Percentiles rank a stretch among this genome's conserved stretches.
Evolutionary conservation across 2,888 invertebrate genomes (phyloP).

Genomic region (Euproctis similis): DNA sequence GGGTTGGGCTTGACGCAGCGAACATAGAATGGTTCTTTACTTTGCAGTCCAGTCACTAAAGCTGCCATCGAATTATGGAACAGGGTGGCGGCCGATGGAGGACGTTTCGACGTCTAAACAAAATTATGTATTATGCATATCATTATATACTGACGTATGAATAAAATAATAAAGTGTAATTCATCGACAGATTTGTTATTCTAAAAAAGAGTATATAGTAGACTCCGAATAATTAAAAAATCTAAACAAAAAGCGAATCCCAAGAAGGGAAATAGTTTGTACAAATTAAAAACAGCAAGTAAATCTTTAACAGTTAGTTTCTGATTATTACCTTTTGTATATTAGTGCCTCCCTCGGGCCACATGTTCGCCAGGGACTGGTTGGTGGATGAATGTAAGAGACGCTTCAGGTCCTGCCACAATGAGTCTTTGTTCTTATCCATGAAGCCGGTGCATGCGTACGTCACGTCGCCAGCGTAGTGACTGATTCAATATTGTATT

Average conservation of each 20-base stretch:
- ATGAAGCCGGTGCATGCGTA: conserved; percentile 93
- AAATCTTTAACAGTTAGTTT: too few relatives aligned
- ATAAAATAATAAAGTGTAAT: too few relatives aligned
- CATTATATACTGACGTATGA: too few relatives aligned
- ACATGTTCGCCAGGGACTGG: conserved; percentile 87
- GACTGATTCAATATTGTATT: conserved; percentile 73
- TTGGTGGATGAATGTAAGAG: conserved; percentile 90
- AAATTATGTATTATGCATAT: not conserved
- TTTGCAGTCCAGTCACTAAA: conserved; percentile 89
- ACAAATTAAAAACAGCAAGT: too few relatives aligned
- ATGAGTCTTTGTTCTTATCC: conserved; percentile 97
- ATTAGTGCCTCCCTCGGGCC: conserved; percentile 96
- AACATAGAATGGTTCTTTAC: conserved; percentile 97
- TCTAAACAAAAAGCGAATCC: too few relatives aligned
- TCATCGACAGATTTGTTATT: too few relatives aligned
- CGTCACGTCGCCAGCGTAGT: conserved; percentile 97
- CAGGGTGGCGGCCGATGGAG: conserved; percentile 93
- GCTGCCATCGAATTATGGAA: conserved; percentile 97
- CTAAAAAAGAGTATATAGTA: too few relatives aligned
- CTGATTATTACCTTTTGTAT: conserved; percentile 88
- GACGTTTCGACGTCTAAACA: conserved; percentile 91
- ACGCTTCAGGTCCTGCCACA: conserved; percentile 98
- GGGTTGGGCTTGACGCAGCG: conserved; percentile 98
- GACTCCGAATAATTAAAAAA: too few relatives aligned
- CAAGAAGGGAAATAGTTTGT: too few relatives aligned